Evolutionary conservation across 2,113 vertebrate genomes (phyloP).

Genomic region (Axis porcinus): DNA sequence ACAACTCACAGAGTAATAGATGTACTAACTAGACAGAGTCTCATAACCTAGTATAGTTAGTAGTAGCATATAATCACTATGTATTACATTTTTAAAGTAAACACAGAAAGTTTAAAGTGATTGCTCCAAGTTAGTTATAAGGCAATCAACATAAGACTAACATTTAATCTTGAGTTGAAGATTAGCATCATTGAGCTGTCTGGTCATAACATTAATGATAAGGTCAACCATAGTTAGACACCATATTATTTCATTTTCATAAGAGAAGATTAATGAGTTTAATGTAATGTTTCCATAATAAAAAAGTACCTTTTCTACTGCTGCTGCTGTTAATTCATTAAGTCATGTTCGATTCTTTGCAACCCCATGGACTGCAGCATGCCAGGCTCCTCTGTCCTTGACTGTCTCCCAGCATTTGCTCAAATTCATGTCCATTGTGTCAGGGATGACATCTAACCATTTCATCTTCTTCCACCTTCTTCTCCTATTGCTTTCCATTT

Average conservation of each 20-base stretch:
- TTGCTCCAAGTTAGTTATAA: background rate
- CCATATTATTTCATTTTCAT: background rate
- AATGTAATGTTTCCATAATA: background rate
- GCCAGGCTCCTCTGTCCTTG: background rate
- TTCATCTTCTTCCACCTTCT: background rate
- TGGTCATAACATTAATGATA: background rate
- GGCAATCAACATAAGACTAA: background rate
- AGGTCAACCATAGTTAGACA: background rate
- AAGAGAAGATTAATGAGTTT: background rate
- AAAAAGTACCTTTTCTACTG: background rate
- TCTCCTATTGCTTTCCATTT: background rate
- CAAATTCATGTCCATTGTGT: background rate
- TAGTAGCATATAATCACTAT: background rate
- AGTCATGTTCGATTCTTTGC: background rate
- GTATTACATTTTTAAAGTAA: conserved; percentile 13
- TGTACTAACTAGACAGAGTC: background rate
- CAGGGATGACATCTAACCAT: background rate
- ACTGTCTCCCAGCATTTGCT: background rate
- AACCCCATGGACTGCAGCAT: background rate
- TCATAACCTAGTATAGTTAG: background rate
- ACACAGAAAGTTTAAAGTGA: background rate
- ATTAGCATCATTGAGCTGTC: background rate
- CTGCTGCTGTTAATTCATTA: background rate
- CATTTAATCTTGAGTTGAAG: background rate
- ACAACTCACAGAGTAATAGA: background rate